These are phyloP conservation scores for Trichogramma evanescens DNA, from an alignment of 2,888 invertebrate genomes.

Conservation along the genomic window DNA sequence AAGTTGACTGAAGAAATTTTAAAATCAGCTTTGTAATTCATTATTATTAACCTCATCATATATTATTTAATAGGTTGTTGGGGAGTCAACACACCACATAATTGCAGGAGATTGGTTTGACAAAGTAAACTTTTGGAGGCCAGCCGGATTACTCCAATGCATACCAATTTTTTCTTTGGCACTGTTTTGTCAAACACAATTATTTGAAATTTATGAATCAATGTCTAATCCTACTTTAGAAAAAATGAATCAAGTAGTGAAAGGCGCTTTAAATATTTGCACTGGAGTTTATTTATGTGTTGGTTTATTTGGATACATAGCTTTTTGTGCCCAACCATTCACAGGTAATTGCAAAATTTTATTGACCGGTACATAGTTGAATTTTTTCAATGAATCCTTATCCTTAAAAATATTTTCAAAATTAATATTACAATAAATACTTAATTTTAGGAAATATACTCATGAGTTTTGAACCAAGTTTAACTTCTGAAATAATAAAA, in stretches of 20 bases:
- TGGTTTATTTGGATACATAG: conserved; percentile 89
- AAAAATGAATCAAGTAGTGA: conserved; percentile 81
- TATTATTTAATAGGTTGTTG: conserved; percentile 57
- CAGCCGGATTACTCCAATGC: conserved; percentile 80
- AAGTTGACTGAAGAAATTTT: conserved; percentile 28
- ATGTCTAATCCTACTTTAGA: conserved; percentile 80
- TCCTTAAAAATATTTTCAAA: conserved; percentile 7
- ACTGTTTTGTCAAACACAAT: conserved; percentile 91
- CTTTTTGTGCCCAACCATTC: conserved; percentile 72
- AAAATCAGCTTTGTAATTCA: neutral
- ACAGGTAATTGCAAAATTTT: conserved; percentile 51
- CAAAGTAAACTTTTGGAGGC: conserved; percentile 72
- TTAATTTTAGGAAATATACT: conserved; percentile 75
- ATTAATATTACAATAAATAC: conserved; percentile 10
- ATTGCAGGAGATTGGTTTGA: conserved; percentile 66
- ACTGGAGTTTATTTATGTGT: conserved; percentile 83
- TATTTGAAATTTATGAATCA: conserved; percentile 89
- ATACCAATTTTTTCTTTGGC: conserved; percentile 96
- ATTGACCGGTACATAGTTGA: neutral
- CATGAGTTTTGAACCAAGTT: conserved; percentile 74
- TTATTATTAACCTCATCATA: conserved; percentile 7
- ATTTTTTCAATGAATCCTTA: conserved; percentile 1
- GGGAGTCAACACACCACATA: conserved; percentile 70
- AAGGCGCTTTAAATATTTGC: conserved; percentile 85
- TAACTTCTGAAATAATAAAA: conserved; percentile 83